phyloP scores from a whole-genome alignment of 2,888 invertebrate species.

The Hypsopygia costalis region DNA sequence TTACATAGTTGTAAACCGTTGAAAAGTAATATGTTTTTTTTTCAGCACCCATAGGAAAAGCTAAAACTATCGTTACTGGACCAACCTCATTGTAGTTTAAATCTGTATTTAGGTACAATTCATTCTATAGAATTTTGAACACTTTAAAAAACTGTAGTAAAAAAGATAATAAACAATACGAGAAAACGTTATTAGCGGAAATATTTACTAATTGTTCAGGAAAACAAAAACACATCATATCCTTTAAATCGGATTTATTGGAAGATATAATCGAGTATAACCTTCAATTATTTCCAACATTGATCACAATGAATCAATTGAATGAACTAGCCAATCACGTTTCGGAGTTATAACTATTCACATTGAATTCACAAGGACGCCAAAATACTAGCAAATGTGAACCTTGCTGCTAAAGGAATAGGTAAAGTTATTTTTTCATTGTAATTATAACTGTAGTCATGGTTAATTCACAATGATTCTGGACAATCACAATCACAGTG shows the following conservation, averaged over 20 bases:
- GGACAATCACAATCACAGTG: neutral
- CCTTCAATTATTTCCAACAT: constrained; percentile 41
- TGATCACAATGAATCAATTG: constrained; percentile 43
- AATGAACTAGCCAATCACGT: constrained; percentile 42
- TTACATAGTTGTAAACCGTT: no score
- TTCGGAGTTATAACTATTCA: constrained; percentile 26
- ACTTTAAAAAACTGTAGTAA: no score
- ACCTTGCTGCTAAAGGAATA: constrained; percentile 21
- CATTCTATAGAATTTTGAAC: no score
- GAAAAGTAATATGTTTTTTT: no score
- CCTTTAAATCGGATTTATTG: neutral
- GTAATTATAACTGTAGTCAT: constrained; percentile 2
- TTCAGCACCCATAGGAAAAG: no score
- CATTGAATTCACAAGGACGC: constrained; percentile 25
- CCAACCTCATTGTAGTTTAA: no score
- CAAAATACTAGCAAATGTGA: constrained; percentile 16
- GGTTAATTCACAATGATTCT: constrained; percentile 1
- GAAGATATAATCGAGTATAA: constrained; percentile 2
- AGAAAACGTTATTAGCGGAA: no score
- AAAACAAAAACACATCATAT: no score
- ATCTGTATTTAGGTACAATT: no score
- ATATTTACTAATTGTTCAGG: no score
- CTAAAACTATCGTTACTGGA: no score
- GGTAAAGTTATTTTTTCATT: constrained; percentile 22
- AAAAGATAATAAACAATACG: no score